Evolutionary conservation across 2,113 vertebrate species (phyloP), one percentile per base, ranked within the genome.

Genomic region (Pyxicephalus adspersus): DNA sequence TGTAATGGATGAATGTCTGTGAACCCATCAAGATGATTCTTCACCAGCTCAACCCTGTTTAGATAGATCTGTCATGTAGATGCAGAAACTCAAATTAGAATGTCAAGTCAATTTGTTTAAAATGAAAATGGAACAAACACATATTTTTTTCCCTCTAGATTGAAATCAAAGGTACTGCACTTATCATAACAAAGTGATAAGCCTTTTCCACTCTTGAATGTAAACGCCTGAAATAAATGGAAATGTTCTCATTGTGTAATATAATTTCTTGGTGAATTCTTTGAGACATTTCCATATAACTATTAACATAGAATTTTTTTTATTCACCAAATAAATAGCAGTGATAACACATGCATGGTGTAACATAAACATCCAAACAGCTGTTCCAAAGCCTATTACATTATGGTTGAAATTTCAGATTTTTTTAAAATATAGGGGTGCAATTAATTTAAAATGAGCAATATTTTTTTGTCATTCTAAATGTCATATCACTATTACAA

Each of bases 71-170:
- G 68, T 54, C 70, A 74, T 81, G 29, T 74, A 74, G 45, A 81
- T 81, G 79, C 61, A 74, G 38, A 64, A 73, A 38, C 28, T 64
- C 26, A 73, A 81, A 81, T 74, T 73, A 81, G 38, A 81, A 81
- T 80, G 58, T 71, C 57, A 80, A 70, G 76, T 78, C 64, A 78
- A 78, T 78, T 66, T 67, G 52, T 68, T 54, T 78, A 55, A 78
- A 67, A 78, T 67, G 51, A 78, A 58, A 51, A 60, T 66, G 29
- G 63, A 68, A 78, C 52, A 78, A 78, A 78, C 76, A 54, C 22
- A 55, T 29, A 78, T 67, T 67, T 73, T 63, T 58, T 45, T 45
- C 38, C n/a, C n/a, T 67, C 20, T 38, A 58, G 51, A 65, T 67
- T 78, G 64, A 78, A 66, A 67, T 57, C 26, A 25, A 50, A 65